Base-by-base conservation (phyloP, 2,888 invertebrate genomes). In the Cephus sareptanus region DNA sequence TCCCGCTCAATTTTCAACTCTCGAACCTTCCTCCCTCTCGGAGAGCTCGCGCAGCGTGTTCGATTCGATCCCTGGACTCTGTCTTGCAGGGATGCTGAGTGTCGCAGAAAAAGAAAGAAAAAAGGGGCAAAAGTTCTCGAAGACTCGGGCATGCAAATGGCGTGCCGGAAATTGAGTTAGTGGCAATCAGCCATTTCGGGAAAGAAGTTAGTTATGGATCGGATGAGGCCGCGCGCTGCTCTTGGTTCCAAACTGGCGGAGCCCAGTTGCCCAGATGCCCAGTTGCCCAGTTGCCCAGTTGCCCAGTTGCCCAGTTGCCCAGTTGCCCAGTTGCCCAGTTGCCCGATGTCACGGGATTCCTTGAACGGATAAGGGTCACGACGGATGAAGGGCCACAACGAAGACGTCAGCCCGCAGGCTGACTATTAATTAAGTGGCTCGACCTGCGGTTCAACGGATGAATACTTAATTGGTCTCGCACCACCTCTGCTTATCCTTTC, bases 401-500 rank as follows among this genome's bases (percentile, higher is more conserved):
- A 71, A 71, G 71, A 71, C 33, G 33, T 71, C 31, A 9, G 12
- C 6, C 33, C 71, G 33, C 71, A 15, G 71, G 71, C 31, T 13
- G 71, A 31, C 71, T 71, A 71, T 71, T 23, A 71, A 71, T 71
- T 71, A 31, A 71, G 12, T 13, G 71, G 6, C 71, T 13, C 71
- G 31, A 11, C 71, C 12, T 15, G n/a, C n/a, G 4, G 12, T 33
- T 30, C 71, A 34, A 31, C 31, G 15, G 3, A 71, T 34, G 71
- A 71, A 71, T 71, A 31, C 71, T 71, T 34, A 71, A 71, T 71
- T 34, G 71, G 12, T 56, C 68, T 75, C 56, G 33, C 68, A 56
- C 56, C 75, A 23, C 31, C 35, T 68, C 56, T 71, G 23, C 23
- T 40, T 34, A 68, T 79, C 73, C 71, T 73, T 76, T 76, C 73